phyloP scores from a whole-genome alignment of 2,797 vertebrate genomes.

The Lepus townsendii region DNA sequence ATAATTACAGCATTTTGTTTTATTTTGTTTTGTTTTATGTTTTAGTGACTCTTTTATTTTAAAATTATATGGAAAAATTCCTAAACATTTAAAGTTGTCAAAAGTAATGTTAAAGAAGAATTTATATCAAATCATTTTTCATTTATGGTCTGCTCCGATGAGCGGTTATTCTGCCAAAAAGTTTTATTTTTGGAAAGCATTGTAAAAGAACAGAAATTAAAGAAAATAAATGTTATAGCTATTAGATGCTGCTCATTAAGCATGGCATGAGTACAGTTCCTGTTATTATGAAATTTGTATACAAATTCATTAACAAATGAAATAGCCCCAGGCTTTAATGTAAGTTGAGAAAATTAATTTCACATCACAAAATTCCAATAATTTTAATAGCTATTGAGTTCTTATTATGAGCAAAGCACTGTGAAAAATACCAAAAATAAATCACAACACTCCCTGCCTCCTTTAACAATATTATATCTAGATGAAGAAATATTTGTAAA shows the following conservation, averaged over 20 bases:
- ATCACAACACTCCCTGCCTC: slow-evolving; percentile 3
- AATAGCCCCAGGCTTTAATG: slow-evolving; percentile 60
- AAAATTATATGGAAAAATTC: slow-evolving; percentile 72
- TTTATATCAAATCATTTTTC: slow-evolving; percentile 56
- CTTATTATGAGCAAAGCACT: background rate
- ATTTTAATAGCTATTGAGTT: slow-evolving; percentile 52
- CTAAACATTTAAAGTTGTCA: slow-evolving; percentile 70
- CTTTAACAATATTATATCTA: background rate
- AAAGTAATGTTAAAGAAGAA: slow-evolving; percentile 82
- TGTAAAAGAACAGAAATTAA: slow-evolving; percentile 61
- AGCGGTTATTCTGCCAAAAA: slow-evolving; percentile 64
- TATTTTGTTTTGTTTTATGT: slow-evolving; percentile 74
- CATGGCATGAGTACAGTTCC: slow-evolving; percentile 59
- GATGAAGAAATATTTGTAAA: slow-evolving; percentile 25
- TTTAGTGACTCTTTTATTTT: slow-evolving; percentile 62
- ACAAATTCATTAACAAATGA: slow-evolving; percentile 71
- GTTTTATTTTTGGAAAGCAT: slow-evolving; percentile 37
- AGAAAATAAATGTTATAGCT: background rate
- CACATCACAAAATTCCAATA: slow-evolving; percentile 55
- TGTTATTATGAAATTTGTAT: slow-evolving; percentile 64
- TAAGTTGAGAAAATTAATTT: slow-evolving; percentile 79
- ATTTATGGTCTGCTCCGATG: slow-evolving; percentile 74
- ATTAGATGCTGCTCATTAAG: slow-evolving; percentile 68
- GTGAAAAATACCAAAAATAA: slow-evolving; percentile 39
- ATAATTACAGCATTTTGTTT: slow-evolving; percentile 69